phyloP scores from a whole-genome alignment of 2,797 vertebrate species.

The Manis crassicaudata region DNA sequence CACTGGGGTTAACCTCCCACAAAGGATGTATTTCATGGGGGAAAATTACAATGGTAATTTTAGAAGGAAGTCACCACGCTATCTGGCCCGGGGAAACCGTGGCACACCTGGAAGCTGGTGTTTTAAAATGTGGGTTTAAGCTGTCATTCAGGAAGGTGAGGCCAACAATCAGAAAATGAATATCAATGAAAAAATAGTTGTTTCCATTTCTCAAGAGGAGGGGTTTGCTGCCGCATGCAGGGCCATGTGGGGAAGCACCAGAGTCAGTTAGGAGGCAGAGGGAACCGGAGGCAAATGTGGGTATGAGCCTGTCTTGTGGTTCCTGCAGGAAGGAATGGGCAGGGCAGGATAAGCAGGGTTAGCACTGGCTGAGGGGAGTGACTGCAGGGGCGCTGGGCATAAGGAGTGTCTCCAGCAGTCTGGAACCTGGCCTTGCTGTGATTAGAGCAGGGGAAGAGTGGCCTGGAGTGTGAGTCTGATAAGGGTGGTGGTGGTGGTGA shows the following conservation, averaged over 20 bases:
- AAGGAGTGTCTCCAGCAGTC: background rate
- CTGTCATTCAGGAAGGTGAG: background rate
- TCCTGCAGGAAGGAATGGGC: background rate
- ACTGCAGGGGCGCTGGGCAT: background rate
- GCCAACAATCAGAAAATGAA: background rate
- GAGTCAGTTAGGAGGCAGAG: background rate
- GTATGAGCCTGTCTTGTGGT: background rate
- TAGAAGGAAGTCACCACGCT: background rate
- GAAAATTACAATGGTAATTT: background rate
- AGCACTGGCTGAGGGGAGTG: background rate
- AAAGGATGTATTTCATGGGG: background rate
- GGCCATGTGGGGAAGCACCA: background rate
- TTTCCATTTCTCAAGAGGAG: background rate
- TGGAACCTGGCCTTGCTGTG: background rate
- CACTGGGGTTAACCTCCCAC: background rate
- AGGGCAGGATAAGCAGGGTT: background rate
- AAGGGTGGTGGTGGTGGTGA: background rate
- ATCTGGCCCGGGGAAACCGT: background rate
- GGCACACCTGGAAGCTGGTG: background rate
- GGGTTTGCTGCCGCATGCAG: background rate
- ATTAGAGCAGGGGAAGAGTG: background rate
- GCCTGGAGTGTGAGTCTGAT: background rate
- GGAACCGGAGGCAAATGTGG: background rate
- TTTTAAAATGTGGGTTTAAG: background rate
- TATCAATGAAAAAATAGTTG: background rate